phyloP scores from a whole-genome alignment of 2,888 invertebrate genomes.

The Dione vanillae region DNA sequence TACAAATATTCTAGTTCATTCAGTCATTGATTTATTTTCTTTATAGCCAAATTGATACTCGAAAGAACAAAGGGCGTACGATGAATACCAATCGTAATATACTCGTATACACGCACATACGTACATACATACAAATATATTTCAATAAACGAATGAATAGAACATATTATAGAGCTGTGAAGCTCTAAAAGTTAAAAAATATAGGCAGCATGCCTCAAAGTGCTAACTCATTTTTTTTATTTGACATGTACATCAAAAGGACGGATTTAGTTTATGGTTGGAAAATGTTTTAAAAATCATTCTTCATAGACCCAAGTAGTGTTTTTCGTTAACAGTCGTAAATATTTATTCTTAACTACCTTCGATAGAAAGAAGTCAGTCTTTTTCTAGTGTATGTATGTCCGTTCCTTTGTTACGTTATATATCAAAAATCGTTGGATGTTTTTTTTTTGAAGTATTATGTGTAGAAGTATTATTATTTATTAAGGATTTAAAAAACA shows the following conservation, averaged over 20 bases:
- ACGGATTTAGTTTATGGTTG: background rate
- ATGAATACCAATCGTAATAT: conserved; percentile 2
- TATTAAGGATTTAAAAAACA: too few relatives aligned
- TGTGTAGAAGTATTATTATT: too few relatives aligned
- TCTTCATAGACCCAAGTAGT: background rate
- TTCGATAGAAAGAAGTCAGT: too few relatives aligned
- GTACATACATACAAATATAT: background rate
- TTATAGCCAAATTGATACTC: background rate
- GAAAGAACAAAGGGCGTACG: background rate
- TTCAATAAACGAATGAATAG: background rate
- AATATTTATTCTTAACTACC: background rate
- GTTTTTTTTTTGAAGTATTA: too few relatives aligned
- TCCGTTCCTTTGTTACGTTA: too few relatives aligned
- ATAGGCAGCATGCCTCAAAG: background rate
- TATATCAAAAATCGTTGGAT: too few relatives aligned
- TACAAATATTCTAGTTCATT: background rate
- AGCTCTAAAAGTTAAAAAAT: conserved; percentile 1
- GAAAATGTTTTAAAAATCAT: background rate
- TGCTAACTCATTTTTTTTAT: background rate
- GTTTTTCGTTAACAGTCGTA: background rate
- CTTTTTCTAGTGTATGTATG: too few relatives aligned
- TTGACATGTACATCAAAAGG: background rate
- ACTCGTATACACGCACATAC: background rate
- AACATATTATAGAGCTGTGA: background rate
- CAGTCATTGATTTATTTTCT: background rate